Percentiles rank a stretch among this genome's conserved stretches.
Conservation (phyloP, 2,888 invertebrate species). For the Cephalotes varians region DNA sequence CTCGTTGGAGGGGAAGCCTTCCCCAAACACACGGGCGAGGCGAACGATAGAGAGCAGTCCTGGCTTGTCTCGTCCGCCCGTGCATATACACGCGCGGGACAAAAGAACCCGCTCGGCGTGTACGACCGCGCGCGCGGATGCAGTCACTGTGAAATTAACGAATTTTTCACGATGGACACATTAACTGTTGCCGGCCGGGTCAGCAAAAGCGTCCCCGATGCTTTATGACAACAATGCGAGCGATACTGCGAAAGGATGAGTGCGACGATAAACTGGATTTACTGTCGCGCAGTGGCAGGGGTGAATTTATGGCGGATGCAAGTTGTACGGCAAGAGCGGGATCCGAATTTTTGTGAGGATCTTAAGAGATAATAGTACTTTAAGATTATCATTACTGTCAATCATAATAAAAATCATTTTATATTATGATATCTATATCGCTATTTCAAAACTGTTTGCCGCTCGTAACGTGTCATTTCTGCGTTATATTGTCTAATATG, state of each 20-base stretch:
- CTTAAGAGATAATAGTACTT: neutral
- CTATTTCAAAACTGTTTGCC: neutral
- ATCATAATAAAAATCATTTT: neutral
- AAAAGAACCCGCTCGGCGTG: conserved; percentile 50
- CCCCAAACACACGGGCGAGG: conserved; percentile 61
- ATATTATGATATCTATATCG: neutral
- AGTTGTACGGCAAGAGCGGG: neutral
- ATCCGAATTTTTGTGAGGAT: conserved; percentile 8
- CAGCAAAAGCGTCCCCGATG: conserved; percentile 74
- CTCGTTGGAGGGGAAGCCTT: conserved; percentile 56
- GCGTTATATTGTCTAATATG: neutral
- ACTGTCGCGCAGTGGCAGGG: conserved; percentile 37
- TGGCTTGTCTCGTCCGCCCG: conserved; percentile 57
- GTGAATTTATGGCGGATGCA: conserved; percentile 45
- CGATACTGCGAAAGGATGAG: conserved; percentile 61
- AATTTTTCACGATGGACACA: conserved; percentile 79
- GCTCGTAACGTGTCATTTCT: neutral
- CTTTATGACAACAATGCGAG: conserved; percentile 73
- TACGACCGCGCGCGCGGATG: conserved; percentile 64
- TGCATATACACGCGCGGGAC: conserved; percentile 32
- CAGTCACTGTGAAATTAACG: conserved; percentile 82
- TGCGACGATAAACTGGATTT: conserved; percentile 56
- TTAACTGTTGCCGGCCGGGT: conserved; percentile 72
- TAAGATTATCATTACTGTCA: neutral
- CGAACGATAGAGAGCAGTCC: conserved; percentile 57